These are phyloP conservation scores for Illadopsis cleaveri DNA, from an alignment of 2,113 vertebrate species.

Conservation along the genomic window DNA sequence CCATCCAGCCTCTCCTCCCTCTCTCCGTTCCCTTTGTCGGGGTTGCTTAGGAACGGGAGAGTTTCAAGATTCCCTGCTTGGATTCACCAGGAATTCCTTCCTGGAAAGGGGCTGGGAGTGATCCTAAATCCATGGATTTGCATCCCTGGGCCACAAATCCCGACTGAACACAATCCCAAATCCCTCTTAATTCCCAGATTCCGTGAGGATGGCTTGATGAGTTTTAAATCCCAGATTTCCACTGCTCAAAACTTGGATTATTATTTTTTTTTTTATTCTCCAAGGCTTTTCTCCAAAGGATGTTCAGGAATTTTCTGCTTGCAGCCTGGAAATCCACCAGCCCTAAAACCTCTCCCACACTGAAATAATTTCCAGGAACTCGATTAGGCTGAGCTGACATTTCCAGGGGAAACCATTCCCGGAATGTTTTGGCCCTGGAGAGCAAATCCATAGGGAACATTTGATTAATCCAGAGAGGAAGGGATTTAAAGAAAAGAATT, in stretches of 20 bases:
- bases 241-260: background rate
- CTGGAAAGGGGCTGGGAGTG: background rate
- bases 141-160: accelerated
- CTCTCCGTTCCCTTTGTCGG: background rate
- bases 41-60: slow-evolving; percentile 43
- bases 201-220: accelerated
- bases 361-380: background rate
- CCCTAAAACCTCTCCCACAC: background rate
- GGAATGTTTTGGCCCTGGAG: background rate
- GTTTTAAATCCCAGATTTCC: background rate
- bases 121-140: accelerated
- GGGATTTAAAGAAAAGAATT: background rate
- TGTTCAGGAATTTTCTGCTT: slow-evolving; percentile 3
- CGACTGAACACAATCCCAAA: accelerated
- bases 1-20: background rate
- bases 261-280: background rate
- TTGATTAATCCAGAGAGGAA: background rate
- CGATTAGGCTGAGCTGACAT: slow-evolving; percentile 17
- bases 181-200: background rate
- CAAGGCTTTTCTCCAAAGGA: background rate
- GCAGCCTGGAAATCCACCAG: background rate
- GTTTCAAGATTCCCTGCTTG: background rate
- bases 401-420: slow-evolving; percentile 47
- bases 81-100: background rate
- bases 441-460: slow-evolving; percentile 14